Base-by-base conservation (phyloP, 1,140 invertebrate species). In the Octopus bimaculoides region DNA sequence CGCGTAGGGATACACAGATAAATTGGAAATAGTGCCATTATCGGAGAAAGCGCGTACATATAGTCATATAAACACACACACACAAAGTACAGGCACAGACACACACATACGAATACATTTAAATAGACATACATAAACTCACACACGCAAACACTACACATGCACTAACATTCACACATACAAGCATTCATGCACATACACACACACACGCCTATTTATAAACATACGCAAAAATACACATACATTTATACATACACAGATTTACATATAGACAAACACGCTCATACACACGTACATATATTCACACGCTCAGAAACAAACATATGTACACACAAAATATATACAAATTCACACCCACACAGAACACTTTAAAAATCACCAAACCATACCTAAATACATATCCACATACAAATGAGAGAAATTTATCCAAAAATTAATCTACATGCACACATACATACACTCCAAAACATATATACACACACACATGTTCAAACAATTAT, bases 181-280 rank as follows among this genome's bases (percentile, higher is more conserved):
- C n/a, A 75, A 17, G 54, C 4, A 78, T 4, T 77, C 26, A 78
- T 56, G 75, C 26, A 78, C 56, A 75, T 5, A 75, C 56, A 75
- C n/a, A 66, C 52, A 75, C 56, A 78, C 52, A 52, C 17, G 69
- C 52, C 73, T 20, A 79, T 66, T 14, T 53, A 81, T 61, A 5
- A 26, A 79, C n/a, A n/a, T 41, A 61, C 26, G 54, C 5, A 74
- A 7, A 79, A 7, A 75, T 54, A 78, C 26, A 79, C 71, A 74
- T 55, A 54, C 52, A 54, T 20, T 17, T 52, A 77, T 3, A 54
- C 2, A n/a, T 77, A 66, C 26, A 55, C 17, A 66, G 8, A 77
- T 66, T 56, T 54, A 54, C 17, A 77, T 17, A 66, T 54, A 66
- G 10, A 77, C 52, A 54, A 12, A 66, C 1, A 4, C 54, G 17